Base-by-base conservation (phyloP, 2,888 invertebrate genomes). In the Sthenelais limicola region DNA sequence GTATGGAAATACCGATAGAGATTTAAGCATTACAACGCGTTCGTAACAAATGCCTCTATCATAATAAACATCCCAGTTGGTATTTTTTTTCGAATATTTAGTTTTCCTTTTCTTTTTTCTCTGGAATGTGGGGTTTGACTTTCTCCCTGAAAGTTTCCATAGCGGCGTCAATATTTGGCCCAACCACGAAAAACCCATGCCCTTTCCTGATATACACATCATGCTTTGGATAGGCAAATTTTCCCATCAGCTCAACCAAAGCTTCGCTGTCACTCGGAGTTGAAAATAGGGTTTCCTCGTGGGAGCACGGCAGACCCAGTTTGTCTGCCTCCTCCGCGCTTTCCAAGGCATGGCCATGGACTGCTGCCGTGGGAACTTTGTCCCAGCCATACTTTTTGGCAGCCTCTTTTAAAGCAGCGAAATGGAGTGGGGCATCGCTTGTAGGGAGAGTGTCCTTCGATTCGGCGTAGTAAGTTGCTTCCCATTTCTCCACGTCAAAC, bases 161-260 rank as follows among this genome's bases (percentile, higher is more conserved):
- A 24, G 73, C 71, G 7, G 74, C 54, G 28, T 28, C 43, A 24
- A 71, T 30, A 35, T 73, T 47, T 35, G 28, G 30, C 18, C 56
- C 89, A 88, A 73, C 88, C 9, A 74, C 43, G 15, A 75, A 26
- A 49, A 77, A 77, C 1, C 78, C 78, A 43, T 77, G 78, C 12
- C 73, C 73, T 43, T 71, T 73, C 24, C 78, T 35, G 21, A 77
- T 73, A 68, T 58, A 77, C 12, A 75, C 56, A 33, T 74, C 69
- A 51, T 74, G 24, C 21, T 48, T 24, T 0, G 78, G 78, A 49
- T 75, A 77, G 2, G 70, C 33, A 52, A 56, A 70, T 3, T 67
- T 43, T 32, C 66, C 28, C 33, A 77, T 28, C 32, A 77, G 38
- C 0, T 43, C 54, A 21, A 77, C 38, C 33, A 77, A 67, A 15